phyloP scores from a whole-genome alignment of 2,113 vertebrate genomes.

The Emydura subglobosa region DNA sequence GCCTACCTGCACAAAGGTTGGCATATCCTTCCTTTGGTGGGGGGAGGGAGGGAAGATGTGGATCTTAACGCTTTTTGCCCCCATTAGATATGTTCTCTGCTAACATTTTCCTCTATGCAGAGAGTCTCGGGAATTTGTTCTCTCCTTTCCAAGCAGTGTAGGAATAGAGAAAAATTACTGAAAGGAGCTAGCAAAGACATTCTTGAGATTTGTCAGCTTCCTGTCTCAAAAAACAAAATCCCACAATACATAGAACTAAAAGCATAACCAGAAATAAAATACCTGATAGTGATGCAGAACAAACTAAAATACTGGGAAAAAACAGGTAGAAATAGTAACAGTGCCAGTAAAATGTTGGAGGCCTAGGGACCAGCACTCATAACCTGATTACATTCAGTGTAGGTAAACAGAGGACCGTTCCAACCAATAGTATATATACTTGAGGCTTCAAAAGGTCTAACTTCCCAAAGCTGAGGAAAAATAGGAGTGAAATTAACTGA shows the following conservation, averaged over 20 bases:
- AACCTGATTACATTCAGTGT: background rate
- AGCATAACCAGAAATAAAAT: background rate
- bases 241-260: accelerated
- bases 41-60: no score
- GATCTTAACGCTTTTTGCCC: no score
- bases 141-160: background rate
- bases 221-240: background rate
- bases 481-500: background rate
- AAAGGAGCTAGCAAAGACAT: background rate
- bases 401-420: background rate
- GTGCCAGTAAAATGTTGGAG: background rate
- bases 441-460: background rate
- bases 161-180: background rate
- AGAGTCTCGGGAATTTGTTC: background rate
- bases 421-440: background rate
- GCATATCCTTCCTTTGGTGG: no score
- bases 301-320: no score
- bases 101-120: background rate
- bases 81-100: background rate
- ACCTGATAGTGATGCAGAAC: background rate
- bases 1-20: no score
- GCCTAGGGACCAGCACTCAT: background rate
- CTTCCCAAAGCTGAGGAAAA: background rate
- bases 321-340: no score
- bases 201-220: background rate